Base-by-base conservation (phyloP, 2,888 invertebrate species). In the Rhogogaster chlorosoma region DNA sequence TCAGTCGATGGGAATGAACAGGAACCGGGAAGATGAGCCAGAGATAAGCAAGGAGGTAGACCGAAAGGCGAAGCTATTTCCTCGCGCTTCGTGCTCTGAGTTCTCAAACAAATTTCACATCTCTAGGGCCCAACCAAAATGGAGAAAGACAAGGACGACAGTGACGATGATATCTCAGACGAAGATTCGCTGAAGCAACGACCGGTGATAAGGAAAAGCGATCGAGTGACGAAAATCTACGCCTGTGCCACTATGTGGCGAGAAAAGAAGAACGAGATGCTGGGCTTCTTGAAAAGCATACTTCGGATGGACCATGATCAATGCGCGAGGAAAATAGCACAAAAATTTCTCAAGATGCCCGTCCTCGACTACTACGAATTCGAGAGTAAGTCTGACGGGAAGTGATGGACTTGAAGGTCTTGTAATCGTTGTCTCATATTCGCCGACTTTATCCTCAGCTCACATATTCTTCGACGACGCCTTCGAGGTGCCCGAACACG, bases 211-310 rank as follows among this genome's bases (percentile, higher is more conserved):
- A 98, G 97, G 91, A 97, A 96, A 78, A 97, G 97, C 0, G 98
- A 98, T 93, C 96, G 97, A 89, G 98, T 98, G 84, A 98, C 98
- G 0, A 96, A 98, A 93, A 98, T 99, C 89, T 99, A 98, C 93
- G 98, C 99, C 45, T 99, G 99, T 94, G 97, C 97, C 75, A 99
- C 99, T 88, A 99, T 99, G 99, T 99, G 99, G 99, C 99, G 99
- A 94, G 99, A 99, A 94, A 99, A 98, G 49, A 97, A 97, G 93
- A 98, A 98, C 89, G 99, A 99, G 94, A 99, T 99, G 99, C 97
- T 98, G 91, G 99, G 99, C 94, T 98, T 99, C 94, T 96, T 99
- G 93, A 99, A 99, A 93, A 99, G 99, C 89, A 97, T 99, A 89
- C 95, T 98, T 89, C 95, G 99, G 78, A 94, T 99, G 94, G 99